Evolutionary conservation across 2,797 vertebrate genomes (phyloP).

Genomic region (Sebastes matsubarae): DNA sequence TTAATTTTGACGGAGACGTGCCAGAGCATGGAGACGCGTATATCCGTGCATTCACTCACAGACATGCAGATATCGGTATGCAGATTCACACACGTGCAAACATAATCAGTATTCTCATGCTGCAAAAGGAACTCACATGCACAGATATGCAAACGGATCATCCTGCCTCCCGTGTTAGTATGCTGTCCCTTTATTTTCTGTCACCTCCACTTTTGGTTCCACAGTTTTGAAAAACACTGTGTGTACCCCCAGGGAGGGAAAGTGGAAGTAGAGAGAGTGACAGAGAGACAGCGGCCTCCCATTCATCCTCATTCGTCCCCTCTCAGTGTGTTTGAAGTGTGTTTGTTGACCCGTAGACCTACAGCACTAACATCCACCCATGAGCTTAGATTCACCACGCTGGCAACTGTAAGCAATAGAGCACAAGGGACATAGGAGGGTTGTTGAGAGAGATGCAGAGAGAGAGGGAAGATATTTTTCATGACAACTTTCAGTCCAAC

Average conservation of each 20-base stretch:
- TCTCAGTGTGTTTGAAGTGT: constrained; percentile 25
- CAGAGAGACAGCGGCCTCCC: neutral
- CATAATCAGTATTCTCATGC: neutral
- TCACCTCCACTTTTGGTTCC: neutral
- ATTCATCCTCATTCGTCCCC: constrained; percentile 17
- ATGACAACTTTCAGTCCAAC: neutral
- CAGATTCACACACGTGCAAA: neutral
- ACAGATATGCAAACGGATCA: neutral
- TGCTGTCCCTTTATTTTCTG: neutral
- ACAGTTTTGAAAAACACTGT: neutral
- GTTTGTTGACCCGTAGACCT: constrained; percentile 34
- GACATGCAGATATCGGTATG: neutral
- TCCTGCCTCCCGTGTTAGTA: neutral
- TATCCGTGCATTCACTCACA: neutral
- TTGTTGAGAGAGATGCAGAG: neutral
- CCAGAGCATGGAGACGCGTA: neutral
- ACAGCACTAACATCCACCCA: neutral
- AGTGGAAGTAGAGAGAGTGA: neutral
- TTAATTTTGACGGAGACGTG: constrained; percentile 20
- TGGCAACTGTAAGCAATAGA: neutral
- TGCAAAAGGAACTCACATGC: neutral
- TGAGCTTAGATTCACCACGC: constrained; percentile 4
- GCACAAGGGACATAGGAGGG: neutral
- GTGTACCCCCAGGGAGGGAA: neutral
- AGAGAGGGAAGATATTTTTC: neutral